Evolutionary conservation across 2,888 invertebrate species (phyloP), one percentile per base, ranked within the genome.

Genomic region (Allygus modestus): DNA sequence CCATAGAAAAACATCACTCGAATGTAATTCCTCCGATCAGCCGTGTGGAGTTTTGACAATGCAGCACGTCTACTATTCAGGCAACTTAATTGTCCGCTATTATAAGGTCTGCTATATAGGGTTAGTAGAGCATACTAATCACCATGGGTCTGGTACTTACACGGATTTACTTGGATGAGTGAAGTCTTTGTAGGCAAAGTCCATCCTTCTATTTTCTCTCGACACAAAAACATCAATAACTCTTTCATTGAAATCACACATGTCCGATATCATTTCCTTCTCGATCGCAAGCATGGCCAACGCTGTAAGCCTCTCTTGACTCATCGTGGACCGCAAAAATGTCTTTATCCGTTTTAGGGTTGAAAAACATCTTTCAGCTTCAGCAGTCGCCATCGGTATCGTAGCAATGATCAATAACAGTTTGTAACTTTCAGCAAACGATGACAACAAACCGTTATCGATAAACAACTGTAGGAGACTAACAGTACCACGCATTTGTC

Each of bases 301-400:
- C 9, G 88, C 88, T 54, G 79, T 85, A 31, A 89, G 85, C 73
- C 88, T 84, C 9, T 88, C 88, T 75, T 88, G 84, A 12, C 58
- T 82, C 88, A 87, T 88, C 0, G 88, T 85, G 84, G 86, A 88
- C 79, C 87, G 83, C n/a, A 88, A 58, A 85, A 88, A 88, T 4
- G 87, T 88, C 84, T 88, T 88, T 17, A 88, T 87, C 31, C 88
- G 73, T 81, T 88, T 88, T 41, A 88, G 73, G 9, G 87, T 85
- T 20, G 88, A 88, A 81, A 88, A 87, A 84, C 85, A 86, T 69
- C 87, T 85, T 86, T 88, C 88, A 4, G 84, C 84, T 85, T 89
- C 88, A 28, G 88, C 69, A 33, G 88, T 87, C 43, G 87, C 84
- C 79, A 54, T 54, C 4, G 79, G 79, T 1, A 79, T 54, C 1